phyloP scores from a whole-genome alignment of 92 coral and sea anemone species.

The Blastomussa wellsi region DNA sequence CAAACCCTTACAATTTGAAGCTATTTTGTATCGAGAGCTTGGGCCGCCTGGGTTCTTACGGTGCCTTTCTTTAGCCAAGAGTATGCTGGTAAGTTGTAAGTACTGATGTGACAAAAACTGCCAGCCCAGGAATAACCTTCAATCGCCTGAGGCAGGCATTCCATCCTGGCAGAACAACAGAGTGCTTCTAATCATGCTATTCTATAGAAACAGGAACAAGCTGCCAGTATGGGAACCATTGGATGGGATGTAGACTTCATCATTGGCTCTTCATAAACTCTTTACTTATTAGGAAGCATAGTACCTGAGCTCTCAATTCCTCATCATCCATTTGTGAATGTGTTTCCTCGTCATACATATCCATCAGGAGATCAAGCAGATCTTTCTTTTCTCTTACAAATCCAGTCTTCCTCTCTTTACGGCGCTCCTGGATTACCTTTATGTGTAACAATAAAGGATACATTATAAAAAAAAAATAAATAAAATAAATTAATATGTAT shows the following conservation, averaged over 20 bases:
- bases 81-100: no score
- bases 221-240: not conserved
- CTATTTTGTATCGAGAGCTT: no score
- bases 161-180: no score
- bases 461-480: not conserved
- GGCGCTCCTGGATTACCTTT: constrained; percentile 67
- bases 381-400: constrained; percentile 51
- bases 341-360: constrained; percentile 74
- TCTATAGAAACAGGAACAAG: not conserved
- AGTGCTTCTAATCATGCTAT: no score
- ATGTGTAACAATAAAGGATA: not conserved
- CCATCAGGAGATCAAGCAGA: constrained; percentile 71
- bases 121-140: no score
- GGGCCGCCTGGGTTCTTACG: no score
- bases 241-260: no score
- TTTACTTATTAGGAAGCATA: not conserved
- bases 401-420: constrained; percentile 41
- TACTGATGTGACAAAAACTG: no score
- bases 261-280: not conserved
- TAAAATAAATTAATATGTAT: no score
- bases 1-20: no score
- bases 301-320: constrained; percentile 57
- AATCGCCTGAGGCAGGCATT: no score
- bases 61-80: no score
- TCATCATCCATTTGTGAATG: constrained; percentile 71